These are phyloP conservation scores for Opisthograptis luteolata DNA, from an alignment of 2,888 invertebrate species.

Conservation along the genomic window DNA sequence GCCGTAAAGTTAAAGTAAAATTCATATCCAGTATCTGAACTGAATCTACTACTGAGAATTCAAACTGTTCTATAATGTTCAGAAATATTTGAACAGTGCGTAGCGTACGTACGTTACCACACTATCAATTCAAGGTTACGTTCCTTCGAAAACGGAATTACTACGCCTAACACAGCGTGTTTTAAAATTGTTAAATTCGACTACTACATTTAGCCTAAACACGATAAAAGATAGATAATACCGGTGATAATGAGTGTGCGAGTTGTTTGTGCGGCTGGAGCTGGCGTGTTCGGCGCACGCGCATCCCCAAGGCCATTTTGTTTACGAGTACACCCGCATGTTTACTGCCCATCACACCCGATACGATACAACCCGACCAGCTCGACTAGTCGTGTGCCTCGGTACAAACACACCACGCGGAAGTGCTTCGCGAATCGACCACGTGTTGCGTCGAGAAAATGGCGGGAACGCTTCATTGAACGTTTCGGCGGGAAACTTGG, in stretches of 20 bases:
- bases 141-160: slow-evolving; percentile 29
- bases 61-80: not conserved
- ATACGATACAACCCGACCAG: slow-evolving; percentile 59
- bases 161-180: slow-evolving; percentile 33
- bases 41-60: no score
- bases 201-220: slow-evolving; percentile 46
- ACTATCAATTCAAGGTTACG: slow-evolving; percentile 47
- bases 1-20: no score
- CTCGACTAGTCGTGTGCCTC: slow-evolving; percentile 44
- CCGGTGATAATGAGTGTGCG: slow-evolving; percentile 54
- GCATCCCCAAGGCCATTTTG: slow-evolving; percentile 77
- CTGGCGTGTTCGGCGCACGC: slow-evolving; percentile 57
- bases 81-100: slow-evolving; percentile 8
- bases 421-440: slow-evolving; percentile 55
- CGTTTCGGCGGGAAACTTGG: slow-evolving; percentile 71
- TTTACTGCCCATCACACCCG: slow-evolving; percentile 64
- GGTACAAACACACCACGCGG: slow-evolving; percentile 38
- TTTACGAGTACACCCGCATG: slow-evolving; percentile 73
- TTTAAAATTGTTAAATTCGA: slow-evolving; percentile 42
- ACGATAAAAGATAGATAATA: slow-evolving; percentile 67
- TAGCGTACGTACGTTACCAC: slow-evolving; percentile 7
- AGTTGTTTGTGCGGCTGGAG: slow-evolving; percentile 59
- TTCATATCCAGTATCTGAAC: no score
- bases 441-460: slow-evolving; percentile 62
- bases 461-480: slow-evolving; percentile 79